Conservation (phyloP, 53 echinoderm and acorn worm genomes). For the Crossaster papposus region DNA sequence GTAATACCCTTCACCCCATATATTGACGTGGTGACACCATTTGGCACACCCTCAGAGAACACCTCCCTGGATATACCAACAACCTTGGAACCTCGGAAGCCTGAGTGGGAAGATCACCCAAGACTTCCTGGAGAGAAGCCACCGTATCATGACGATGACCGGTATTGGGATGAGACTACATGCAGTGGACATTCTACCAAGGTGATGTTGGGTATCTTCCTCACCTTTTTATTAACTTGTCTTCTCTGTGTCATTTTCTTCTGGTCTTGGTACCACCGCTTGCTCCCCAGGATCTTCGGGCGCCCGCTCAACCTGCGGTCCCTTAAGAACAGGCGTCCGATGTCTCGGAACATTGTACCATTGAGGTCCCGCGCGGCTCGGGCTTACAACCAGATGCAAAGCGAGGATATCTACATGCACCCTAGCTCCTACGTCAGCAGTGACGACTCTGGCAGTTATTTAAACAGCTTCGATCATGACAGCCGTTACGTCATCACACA, state of each 20-base stretch:
- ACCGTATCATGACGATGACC: not conserved
- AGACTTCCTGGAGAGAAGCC: constrained; percentile 30
- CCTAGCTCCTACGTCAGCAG: constrained; percentile 76
- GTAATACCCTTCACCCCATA: not conserved
- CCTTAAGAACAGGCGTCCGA: constrained; percentile 54
- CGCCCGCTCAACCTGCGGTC: constrained; percentile 58
- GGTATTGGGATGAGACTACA: not conserved
- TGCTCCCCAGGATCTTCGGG: constrained; percentile 59
- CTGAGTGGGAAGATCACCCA: not conserved
- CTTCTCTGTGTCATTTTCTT: constrained; percentile 57
- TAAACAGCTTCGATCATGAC: constrained; percentile 73
- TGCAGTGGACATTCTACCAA: constrained; percentile 58
- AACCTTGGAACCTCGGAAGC: not conserved
- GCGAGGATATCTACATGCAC: constrained; percentile 68
- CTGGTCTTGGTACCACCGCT: constrained; percentile 76
- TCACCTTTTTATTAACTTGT: constrained; percentile 78
- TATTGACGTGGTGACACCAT: constrained; percentile 21
- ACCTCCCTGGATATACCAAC: not conserved
- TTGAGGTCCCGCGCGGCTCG: constrained; percentile 60
- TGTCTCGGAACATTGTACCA: constrained; percentile 61
- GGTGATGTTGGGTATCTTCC: constrained; percentile 64
- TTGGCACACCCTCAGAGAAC: constrained; percentile 19
- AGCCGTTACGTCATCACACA: constrained; percentile 89
- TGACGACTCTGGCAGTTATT: constrained; percentile 61
- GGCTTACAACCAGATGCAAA: constrained; percentile 69